These are phyloP conservation scores for Diabrotica virgifera DNA, from an alignment of 1,140 invertebrate genomes.

Conservation along the genomic window DNA sequence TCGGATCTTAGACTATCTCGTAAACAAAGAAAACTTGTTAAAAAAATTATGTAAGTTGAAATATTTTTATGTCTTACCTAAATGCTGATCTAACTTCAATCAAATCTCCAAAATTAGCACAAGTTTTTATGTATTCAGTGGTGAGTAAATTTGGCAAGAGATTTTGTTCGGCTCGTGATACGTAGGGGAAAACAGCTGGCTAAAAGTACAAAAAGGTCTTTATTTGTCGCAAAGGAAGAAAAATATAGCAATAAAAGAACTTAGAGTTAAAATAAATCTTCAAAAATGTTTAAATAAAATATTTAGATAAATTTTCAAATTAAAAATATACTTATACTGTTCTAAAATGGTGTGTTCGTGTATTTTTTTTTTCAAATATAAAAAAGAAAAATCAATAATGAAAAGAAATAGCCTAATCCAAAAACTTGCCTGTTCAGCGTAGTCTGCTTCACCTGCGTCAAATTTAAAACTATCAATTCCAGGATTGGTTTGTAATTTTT, in stretches of 20 bases:
- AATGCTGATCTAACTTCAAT: slow-evolving; percentile 70
- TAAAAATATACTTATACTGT: neutral
- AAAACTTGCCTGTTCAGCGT: slow-evolving; percentile 34
- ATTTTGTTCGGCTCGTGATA: slow-evolving; percentile 14
- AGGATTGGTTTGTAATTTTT: slow-evolving; percentile 56
- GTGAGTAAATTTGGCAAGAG: slow-evolving; percentile 61
- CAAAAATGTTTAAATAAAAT: too few relatives aligned
- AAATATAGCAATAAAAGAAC: too few relatives aligned
- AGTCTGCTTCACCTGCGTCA: slow-evolving; percentile 81
- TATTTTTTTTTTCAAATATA: too few relatives aligned
- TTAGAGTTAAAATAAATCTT: too few relatives aligned
- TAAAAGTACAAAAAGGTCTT: slow-evolving; percentile 3
- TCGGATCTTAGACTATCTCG: too few relatives aligned
- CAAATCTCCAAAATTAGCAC: slow-evolving; percentile 61
- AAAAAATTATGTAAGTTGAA: neutral
- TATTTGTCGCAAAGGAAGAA: neutral
- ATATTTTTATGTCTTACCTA: slow-evolving; percentile 40
- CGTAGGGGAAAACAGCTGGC: slow-evolving; percentile 24
- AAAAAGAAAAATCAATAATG: too few relatives aligned
- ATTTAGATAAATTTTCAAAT: too few relatives aligned
- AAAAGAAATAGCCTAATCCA: too few relatives aligned
- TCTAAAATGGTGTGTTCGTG: neutral
- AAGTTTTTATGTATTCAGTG: slow-evolving; percentile 61
- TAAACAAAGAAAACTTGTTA: too few relatives aligned
- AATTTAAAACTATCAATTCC: slow-evolving; percentile 89